phyloP scores from a whole-genome alignment of 2,888 invertebrate species.

The Druceiella hillmani region DNA sequence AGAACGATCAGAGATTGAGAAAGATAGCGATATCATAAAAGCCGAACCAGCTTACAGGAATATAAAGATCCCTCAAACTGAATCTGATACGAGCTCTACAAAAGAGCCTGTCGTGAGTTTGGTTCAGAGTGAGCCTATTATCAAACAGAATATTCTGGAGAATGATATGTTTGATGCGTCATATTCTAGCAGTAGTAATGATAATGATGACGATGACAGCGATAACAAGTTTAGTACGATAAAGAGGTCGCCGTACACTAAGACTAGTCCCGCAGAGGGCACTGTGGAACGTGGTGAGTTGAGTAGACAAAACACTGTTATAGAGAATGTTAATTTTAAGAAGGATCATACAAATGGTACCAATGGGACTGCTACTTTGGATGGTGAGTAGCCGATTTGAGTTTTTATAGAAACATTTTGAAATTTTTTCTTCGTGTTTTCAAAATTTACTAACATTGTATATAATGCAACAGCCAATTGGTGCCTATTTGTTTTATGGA shows the following conservation, averaged over 20 bases:
- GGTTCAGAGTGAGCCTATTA: slow-evolving; percentile 45
- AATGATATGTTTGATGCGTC: slow-evolving; percentile 50
- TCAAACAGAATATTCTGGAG: slow-evolving; percentile 48
- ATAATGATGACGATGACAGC: slow-evolving; percentile 57
- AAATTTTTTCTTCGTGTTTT: no score
- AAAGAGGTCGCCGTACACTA: slow-evolving; percentile 62
- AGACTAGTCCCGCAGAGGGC: slow-evolving; percentile 35
- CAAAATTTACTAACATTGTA: no score
- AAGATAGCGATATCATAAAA: no score
- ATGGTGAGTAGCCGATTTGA: slow-evolving; percentile 31
- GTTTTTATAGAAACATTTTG: no score
- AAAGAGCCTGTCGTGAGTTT: neutral
- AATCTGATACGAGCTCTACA: no score
- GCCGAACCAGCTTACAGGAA: no score
- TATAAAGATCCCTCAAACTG: no score
- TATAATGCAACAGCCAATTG: no score
- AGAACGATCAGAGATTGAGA: no score
- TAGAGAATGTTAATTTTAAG: slow-evolving; percentile 46
- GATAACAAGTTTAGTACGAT: slow-evolving; percentile 69
- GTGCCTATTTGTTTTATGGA: no score
- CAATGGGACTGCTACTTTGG: slow-evolving; percentile 41
- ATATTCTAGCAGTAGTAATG: slow-evolving; percentile 44
- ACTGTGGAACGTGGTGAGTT: slow-evolving; percentile 34
- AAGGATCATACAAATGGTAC: slow-evolving; percentile 39
- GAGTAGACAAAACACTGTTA: slow-evolving; percentile 46